Evolutionary conservation across 2,888 invertebrate species (phyloP), one percentile per base, ranked within the genome.

Genomic region (Nomada flava): DNA sequence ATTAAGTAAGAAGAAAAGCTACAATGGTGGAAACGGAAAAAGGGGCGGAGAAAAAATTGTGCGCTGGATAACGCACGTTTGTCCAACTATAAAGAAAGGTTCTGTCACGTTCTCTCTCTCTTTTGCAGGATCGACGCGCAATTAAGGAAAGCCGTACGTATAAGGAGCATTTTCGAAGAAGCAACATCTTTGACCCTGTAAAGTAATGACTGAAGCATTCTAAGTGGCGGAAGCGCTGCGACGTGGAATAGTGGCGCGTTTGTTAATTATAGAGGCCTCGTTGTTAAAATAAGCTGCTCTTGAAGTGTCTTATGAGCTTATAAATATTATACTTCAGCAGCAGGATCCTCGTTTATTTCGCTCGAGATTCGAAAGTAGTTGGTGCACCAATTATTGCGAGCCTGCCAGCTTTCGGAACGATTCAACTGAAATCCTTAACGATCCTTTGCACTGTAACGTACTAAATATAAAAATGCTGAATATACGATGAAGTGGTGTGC

Each of bases 191-290:
- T 53, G 18, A 36, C 36, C 18, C 18, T 18, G 29, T 20, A 10
- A 11, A 15, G 15, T 77, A 73, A 77, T 11, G 74, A 77, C 53
- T 60, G 60, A 73, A 73, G 67, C 74, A 60, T 64, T 50, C 62
- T n/a, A 15, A 62, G 29, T 1, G 53, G 71, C 36, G n/a, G 20
- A 64, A 23, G 42, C 20, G 10, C n/a, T 20, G 23, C 20, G 47
- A 26, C n/a, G 9, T 53, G 15, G 47, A n/a, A 55, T 55, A 18
- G 29, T 1, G n/a, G 23, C 15, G 10, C 26, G 60, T 62, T 53
- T 47, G 52, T 29, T 53, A 52, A 63, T 64, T 47, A 69, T 26
- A 64, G 52, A 42, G 26, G 57, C 50, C 75, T 44, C 68, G 55
- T 44, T 74, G 15, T 67, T 57, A 50, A 75, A 68, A 42, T 59